These are phyloP conservation scores for Ophonus ardosiacus DNA, from an alignment of 2,888 invertebrate genomes.

Conservation along the genomic window DNA sequence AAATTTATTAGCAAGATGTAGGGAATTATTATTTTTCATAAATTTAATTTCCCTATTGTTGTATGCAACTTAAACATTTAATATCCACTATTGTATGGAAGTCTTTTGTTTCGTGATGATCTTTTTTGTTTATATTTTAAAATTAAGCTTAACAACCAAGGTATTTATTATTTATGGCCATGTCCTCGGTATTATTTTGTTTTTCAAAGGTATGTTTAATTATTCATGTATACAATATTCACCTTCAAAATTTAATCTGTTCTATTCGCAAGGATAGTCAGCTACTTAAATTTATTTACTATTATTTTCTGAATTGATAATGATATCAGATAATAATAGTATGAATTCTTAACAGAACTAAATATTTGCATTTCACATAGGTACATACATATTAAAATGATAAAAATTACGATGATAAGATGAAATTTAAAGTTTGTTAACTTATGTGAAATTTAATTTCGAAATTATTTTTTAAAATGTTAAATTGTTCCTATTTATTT, in stretches of 20 bases:
- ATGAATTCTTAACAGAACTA: not conserved
- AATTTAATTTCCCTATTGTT: not conserved
- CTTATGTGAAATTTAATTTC: no score
- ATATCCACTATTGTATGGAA: not conserved
- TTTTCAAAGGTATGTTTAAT: slow-evolving; percentile 46
- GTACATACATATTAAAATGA: not conserved
- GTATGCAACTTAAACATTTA: not conserved
- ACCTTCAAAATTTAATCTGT: slow-evolving; percentile 36
- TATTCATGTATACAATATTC: slow-evolving; percentile 48
- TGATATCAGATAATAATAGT: not conserved
- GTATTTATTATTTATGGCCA: slow-evolving; percentile 54
- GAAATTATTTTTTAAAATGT: no score
- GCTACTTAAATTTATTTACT: slow-evolving; percentile 1
- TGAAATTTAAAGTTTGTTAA: no score
- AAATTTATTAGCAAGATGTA: not conserved
- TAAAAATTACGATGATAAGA: no score
- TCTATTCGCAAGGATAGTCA: slow-evolving; percentile 37
- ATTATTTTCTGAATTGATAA: not conserved
- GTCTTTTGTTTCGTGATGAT: slow-evolving; percentile 6
- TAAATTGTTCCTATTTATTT: no score
- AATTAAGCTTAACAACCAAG: slow-evolving; percentile 1
- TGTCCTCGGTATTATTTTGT: slow-evolving; percentile 50
- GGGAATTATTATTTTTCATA: not conserved
- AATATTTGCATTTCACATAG: not conserved
- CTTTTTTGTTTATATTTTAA: slow-evolving; percentile 9